phyloP scores from a whole-genome alignment of 2,888 invertebrate species.

The Celastrina argiolus region DNA sequence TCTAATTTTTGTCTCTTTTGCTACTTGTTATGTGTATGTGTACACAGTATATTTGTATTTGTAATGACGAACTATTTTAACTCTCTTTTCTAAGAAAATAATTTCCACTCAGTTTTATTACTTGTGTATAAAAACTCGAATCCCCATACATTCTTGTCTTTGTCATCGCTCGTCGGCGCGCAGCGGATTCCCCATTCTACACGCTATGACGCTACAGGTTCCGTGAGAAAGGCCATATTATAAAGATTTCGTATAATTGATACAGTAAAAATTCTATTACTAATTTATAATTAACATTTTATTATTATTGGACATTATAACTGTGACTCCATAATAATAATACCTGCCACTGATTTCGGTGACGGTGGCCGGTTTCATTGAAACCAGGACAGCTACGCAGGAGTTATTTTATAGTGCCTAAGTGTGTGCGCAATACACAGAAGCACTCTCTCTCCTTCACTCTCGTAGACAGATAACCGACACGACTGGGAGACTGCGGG shows the following conservation, averaged over 20 bases:
- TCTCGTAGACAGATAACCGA: no score
- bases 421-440: no score
- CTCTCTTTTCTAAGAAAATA: background rate
- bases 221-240: constrained; percentile 14
- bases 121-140: background rate
- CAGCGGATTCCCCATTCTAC: constrained; percentile 22
- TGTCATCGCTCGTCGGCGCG: background rate
- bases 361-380: no score
- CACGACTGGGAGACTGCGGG: no score
- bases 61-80: background rate
- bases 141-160: background rate
- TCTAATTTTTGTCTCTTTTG: no score
- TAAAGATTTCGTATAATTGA: background rate
- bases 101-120: background rate
- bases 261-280: constrained; percentile 18
- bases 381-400: no score
- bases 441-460: no score
- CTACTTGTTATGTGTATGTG: no score
- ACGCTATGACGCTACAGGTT: constrained; percentile 11
- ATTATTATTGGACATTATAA: background rate
- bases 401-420: no score
- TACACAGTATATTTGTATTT: no score
- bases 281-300: background rate
- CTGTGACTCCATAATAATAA: background rate
- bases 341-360: no score